These are phyloP conservation scores for Castor canadensis DNA, from an alignment of 2,113 vertebrate genomes.

Conservation along the genomic window DNA sequence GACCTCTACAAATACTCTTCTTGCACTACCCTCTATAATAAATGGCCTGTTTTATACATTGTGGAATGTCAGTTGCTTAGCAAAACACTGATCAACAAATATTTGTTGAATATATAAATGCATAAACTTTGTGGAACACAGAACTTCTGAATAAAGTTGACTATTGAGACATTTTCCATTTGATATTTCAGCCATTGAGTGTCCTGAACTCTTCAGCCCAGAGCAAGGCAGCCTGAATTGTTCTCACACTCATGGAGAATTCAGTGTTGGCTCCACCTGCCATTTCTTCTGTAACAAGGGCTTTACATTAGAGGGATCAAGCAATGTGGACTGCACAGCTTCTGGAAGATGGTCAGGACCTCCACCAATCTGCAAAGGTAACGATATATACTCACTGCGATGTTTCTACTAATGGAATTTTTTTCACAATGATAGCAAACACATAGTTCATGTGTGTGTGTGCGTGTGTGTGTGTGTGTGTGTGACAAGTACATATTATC, in stretches of 20 bases:
- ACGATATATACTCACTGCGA: accelerated
- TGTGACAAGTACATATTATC: background rate
- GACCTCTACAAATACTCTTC: background rate
- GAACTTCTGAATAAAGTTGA: background rate
- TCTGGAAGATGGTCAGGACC: slow-evolving; percentile 66
- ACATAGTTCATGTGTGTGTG: too few species aligned
- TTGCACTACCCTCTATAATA: background rate
- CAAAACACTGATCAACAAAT: background rate
- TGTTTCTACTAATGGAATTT: background rate
- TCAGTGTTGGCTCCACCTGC: slow-evolving; percentile 81
- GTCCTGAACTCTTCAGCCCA: slow-evolving; percentile 71
- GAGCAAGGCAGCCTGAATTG: slow-evolving; percentile 70
- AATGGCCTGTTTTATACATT: background rate
- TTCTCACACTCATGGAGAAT: slow-evolving; percentile 15
- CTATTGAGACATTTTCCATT: background rate
- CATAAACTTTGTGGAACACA: background rate
- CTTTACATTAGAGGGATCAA: slow-evolving; percentile 46
- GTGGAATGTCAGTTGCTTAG: background rate
- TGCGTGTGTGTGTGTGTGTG: too few species aligned
- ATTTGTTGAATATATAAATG: background rate
- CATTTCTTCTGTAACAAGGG: slow-evolving; percentile 67
- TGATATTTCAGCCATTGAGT: slow-evolving; percentile 77
- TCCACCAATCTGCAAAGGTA: slow-evolving; percentile 70
- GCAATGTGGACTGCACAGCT: slow-evolving; percentile 1
- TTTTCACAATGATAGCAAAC: background rate